Base-by-base conservation (phyloP, 1,140 invertebrate species). In the Cardiocondyla obscurior region DNA sequence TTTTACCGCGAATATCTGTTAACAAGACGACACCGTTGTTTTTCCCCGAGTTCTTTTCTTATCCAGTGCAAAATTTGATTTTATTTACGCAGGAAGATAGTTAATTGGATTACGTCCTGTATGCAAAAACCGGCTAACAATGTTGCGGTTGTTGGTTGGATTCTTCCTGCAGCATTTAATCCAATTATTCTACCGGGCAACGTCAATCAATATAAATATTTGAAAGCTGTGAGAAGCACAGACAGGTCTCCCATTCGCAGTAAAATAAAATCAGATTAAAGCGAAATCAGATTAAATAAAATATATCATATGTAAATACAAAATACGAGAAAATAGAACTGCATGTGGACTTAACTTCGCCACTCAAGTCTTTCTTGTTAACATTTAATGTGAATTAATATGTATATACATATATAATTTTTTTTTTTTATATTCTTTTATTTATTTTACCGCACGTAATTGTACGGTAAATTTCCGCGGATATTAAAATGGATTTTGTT, bases 121-220 rank as follows among this genome's bases (percentile, higher is more conserved):
- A 49, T 30, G 30, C 16, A 36, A 42, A 65, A 39, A 53, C 51
- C 44, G 28, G 33, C 14, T 33, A 53, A 49, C 33, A 67, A 42
- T 67, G 22, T 67, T 77, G 46, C 22, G 33, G 25, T 76, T 19
- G 72, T 46, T 39, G 44, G 44, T 53, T 33, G 46, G 22, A 53
- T 79, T 79, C 64, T 67, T 67, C n/a, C 22, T 42, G 22, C 22
- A 30, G 30, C 30, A 79, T 79, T 62, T 79, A 53, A 79, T 67
- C 44, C 73, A 76, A 64, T 76, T 64, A 64, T 64, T 62, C 14
- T 76, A 76, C 57, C 19, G 57, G 39, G 42, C 2, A 76, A 49
- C 30, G 57, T 67, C 33, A 64, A n/a, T 53, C 64, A 53, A 79
- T 67, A 79, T 79, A 79, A 79, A 79, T 79, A 79, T 79, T 79